phyloP scores from a whole-genome alignment of 2,888 invertebrate species.

The Perizoma flavofasciatum region DNA sequence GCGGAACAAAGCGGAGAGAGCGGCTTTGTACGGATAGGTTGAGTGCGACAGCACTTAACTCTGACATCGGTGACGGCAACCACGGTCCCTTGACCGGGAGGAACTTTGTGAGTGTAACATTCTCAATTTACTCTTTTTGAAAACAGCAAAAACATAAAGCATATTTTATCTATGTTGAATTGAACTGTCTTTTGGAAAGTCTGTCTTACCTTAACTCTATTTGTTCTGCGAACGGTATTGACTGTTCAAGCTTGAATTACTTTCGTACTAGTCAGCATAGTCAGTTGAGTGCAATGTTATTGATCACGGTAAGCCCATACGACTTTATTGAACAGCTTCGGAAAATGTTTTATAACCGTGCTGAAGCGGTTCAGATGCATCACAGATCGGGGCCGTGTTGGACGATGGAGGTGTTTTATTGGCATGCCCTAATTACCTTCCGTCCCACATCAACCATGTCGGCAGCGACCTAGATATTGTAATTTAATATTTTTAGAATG shows the following conservation, averaged over 20 bases:
- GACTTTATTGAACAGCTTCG: constrained; percentile 26
- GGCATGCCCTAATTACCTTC: constrained; percentile 74
- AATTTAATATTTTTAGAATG: constrained; percentile 32
- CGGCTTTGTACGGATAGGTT: constrained; percentile 73
- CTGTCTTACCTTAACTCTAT: constrained; percentile 17
- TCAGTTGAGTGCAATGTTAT: constrained; percentile 23
- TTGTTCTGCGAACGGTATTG: constrained; percentile 22
- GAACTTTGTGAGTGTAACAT: constrained; percentile 27
- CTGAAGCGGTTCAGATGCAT: constrained; percentile 35
- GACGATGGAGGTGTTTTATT: constrained; percentile 69
- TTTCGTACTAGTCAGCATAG: constrained; percentile 23
- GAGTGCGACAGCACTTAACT: constrained; percentile 74
- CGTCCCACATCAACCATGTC: constrained; percentile 67
- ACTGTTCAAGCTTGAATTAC: constrained; percentile 20
- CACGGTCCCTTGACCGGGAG: constrained; percentile 42
- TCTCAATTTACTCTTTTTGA: constrained; percentile 32
- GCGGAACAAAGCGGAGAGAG: constrained; percentile 80
- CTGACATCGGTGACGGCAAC: constrained; percentile 65
- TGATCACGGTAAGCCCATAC: constrained; percentile 25
- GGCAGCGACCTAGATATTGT: constrained; percentile 63
- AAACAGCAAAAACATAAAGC: constrained; percentile 1
- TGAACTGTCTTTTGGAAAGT: constrained; percentile 17
- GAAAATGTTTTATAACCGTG: constrained; percentile 22
- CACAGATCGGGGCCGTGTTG: constrained; percentile 46
- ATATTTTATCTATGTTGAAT: neutral